Evolutionary conservation across 2,113 vertebrate genomes (phyloP).

Genomic region (Cyprinodon tularosa): DNA sequence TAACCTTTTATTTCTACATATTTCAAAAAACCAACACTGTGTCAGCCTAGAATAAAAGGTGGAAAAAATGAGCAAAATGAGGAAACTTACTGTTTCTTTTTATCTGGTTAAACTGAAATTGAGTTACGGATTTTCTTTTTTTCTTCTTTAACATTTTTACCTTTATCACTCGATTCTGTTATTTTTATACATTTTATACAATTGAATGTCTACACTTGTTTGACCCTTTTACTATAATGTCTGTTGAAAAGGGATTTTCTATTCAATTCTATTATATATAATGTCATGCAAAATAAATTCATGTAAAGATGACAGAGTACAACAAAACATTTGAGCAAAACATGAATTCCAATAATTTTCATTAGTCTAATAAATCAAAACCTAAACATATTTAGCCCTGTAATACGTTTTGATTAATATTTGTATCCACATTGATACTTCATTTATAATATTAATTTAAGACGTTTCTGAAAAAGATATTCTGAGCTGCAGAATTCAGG

Average conservation of each 20-base stretch:
- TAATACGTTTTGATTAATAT: not conserved
- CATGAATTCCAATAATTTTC: not conserved
- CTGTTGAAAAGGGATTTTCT: no score
- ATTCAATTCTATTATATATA: no score
- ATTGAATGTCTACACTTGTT: no score
- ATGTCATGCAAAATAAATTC: no score
- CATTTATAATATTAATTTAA: not conserved
- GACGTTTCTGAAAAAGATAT: slow-evolving; percentile 2
- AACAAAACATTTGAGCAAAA: not conserved
- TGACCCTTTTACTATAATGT: no score
- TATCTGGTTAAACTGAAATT: not conserved
- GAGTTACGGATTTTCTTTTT: no score
- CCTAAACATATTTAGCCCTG: not conserved
- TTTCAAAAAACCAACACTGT: not conserved
- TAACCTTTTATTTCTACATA: not conserved
- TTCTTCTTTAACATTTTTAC: no score
- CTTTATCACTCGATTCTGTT: no score
- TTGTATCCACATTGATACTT: not conserved
- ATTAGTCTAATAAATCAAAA: not conserved
- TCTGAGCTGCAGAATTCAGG: slow-evolving; percentile 8
- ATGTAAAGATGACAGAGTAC: not conserved
- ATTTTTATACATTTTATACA: no score
- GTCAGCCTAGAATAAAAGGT: not conserved
- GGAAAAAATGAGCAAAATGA: not conserved
- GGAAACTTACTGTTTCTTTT: not conserved